These are phyloP conservation scores for Pogonomyrmex californicus DNA, from an alignment of 1,140 invertebrate species.

Conservation along the genomic window DNA sequence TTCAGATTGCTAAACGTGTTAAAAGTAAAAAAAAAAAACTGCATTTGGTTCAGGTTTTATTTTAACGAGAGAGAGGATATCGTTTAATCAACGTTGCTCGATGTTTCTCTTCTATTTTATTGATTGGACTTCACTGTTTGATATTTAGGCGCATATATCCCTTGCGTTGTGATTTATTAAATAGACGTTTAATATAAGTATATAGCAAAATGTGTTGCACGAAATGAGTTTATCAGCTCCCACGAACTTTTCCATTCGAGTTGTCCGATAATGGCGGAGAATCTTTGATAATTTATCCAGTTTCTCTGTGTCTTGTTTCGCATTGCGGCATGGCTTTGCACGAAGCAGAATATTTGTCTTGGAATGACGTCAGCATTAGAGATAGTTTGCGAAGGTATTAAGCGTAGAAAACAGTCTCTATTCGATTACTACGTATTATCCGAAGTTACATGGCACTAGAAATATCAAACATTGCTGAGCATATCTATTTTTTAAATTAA, in stretches of 20 bases:
- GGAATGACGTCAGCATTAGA: conserved; percentile 10
- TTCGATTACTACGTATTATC: background rate
- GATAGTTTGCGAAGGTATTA: background rate
- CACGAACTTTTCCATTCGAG: background rate
- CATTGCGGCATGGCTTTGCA: conserved; percentile 54
- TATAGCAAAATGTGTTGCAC: conserved; percentile 47
- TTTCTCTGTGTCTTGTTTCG: conserved; percentile 6
- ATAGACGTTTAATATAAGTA: background rate
- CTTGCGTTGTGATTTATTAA: conserved; percentile 27
- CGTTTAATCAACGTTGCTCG: background rate
- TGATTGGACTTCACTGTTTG: conserved; percentile 9
- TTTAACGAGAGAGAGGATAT: background rate
- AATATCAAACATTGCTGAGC: too few relatives aligned
- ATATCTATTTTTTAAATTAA: too few relatives aligned
- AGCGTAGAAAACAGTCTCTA: background rate
- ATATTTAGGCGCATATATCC: conserved; percentile 10
- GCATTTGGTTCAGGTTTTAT: conserved; percentile 22
- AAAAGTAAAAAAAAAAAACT: background rate
- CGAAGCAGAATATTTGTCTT: conserved; percentile 44
- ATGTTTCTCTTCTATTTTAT: conserved; percentile 13
- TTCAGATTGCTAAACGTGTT: conserved; percentile 24
- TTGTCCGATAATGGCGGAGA: background rate
- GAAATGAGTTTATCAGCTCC: conserved; percentile 29
- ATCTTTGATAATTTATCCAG: background rate
- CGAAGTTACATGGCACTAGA: background rate